Evolutionary conservation across 92 coral and sea anemone species (phyloP).

Genomic region (Palythoa heliodiscus): DNA sequence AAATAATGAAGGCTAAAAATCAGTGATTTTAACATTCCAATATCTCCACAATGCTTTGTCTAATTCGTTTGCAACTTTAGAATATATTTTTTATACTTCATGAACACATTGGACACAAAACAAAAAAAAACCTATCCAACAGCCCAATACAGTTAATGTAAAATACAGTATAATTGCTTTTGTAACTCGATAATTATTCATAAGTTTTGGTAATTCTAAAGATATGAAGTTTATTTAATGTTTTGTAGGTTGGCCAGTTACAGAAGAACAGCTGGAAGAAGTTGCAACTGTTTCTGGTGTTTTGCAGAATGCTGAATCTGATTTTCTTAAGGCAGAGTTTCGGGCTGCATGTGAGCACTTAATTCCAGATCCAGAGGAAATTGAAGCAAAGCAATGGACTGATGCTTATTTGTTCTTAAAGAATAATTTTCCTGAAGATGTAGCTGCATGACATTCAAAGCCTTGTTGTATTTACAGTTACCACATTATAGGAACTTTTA

Average conservation of each 20-base stretch:
- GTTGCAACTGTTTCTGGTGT: too few species aligned
- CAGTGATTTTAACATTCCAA: slow-evolving; percentile 1
- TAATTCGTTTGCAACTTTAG: slow-evolving; percentile 1
- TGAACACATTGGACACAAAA: slow-evolving; percentile 1
- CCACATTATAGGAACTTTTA: too few species aligned
- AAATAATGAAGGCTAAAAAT: too few species aligned
- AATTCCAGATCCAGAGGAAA: too few species aligned
- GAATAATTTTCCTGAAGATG: neutral
- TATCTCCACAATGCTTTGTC: slow-evolving; percentile 1
- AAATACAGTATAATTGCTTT: neutral
- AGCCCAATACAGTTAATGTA: slow-evolving; percentile 1
- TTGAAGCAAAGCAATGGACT: neutral
- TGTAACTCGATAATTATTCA: neutral
- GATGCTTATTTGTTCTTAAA: neutral
- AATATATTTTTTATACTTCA: neutral
- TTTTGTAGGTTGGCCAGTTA: neutral
- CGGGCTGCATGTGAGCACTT: too few species aligned
- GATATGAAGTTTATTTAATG: neutral
- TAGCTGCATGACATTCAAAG: too few species aligned
- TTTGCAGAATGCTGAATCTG: too few species aligned
- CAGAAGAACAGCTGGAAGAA: neutral
- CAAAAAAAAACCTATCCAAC: neutral
- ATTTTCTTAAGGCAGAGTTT: too few species aligned
- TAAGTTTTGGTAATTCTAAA: neutral
- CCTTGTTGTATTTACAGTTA: too few species aligned